These are phyloP conservation scores for Bombylius discolor DNA, from an alignment of 2,888 invertebrate species.

Conservation along the genomic window DNA sequence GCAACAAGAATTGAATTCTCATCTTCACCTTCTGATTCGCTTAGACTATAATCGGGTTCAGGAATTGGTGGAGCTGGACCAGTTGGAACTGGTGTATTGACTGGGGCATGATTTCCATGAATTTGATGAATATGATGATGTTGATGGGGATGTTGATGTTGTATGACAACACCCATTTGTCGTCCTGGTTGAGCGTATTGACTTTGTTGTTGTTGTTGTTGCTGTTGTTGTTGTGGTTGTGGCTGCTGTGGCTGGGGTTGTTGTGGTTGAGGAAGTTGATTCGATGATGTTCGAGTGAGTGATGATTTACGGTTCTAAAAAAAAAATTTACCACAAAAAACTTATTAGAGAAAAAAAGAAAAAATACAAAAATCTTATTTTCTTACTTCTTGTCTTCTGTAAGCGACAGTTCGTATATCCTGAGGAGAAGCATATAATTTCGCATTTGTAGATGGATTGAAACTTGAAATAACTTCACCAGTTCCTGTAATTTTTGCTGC, in stretches of 20 bases:
- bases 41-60: constrained; percentile 82
- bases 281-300: constrained; percentile 7
- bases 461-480: constrained; percentile 61
- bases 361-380: neutral
- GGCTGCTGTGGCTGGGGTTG: constrained; percentile 7
- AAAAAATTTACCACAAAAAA: neutral
- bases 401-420: constrained; percentile 62
- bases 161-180: constrained; percentile 7
- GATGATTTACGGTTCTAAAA: constrained; percentile 13
- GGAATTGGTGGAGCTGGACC: constrained; percentile 64
- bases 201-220: constrained; percentile 13
- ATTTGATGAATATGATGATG: constrained; percentile 14
- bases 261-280: constrained; percentile 7
- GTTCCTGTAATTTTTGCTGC: constrained; percentile 20
- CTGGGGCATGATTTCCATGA: constrained; percentile 16
- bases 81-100: constrained; percentile 15
- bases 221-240: constrained; percentile 6
- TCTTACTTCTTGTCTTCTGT: constrained; percentile 38
- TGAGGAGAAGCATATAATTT: constrained; percentile 82
- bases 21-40: constrained; percentile 69
- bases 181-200: constrained; percentile 36
- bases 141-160: constrained; percentile 26
- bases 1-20: constrained; percentile 38
- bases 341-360: neutral
- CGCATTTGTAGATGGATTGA: constrained; percentile 74